Evolutionary conservation across 2,113 vertebrate genomes (phyloP), one percentile per base, ranked within the genome.

Genomic region (Penelope pileata): DNA sequence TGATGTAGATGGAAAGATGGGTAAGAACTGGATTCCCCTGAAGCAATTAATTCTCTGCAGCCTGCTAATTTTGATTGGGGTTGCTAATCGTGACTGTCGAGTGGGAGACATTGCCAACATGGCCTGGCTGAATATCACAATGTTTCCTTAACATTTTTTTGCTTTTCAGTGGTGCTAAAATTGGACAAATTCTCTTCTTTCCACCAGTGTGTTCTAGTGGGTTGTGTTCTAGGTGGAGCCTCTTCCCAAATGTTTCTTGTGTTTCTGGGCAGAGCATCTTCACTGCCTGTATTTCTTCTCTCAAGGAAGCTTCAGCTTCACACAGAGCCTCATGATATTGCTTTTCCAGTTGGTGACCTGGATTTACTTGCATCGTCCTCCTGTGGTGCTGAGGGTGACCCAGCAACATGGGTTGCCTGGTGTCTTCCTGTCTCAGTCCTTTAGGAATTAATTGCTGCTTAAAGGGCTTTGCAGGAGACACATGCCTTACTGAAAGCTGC

Each of bases 1-100:
- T 97, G 94, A 97, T 96, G 95, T 86, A 90, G 88, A 94, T 96
- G 96, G 92, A 87, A 96, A 96, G 90, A 97, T 97, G 97, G 97
- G 97, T 97, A 97, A 97, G 97, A 72, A 75, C 43, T 90, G 72
- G 9, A 63, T 83, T 94, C 30, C 22, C 3, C 3, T n/a, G 18
- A 45, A 91, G 24, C 27, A 53, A 27, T 56, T 78, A 10, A 69
- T 47, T 67, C 80, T 78, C 29, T 60, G 10, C 64, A 88, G 27
- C 24, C 42, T 83, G 9, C 18, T 70, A 4, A 56, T 72, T 78
- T 38, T 90, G 36, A 1, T 12, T 78, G 38, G 32, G 54, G 17
- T n/a, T 67, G 27, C 32, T 26, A 73, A 56, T 27, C 0, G 0
- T 79, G 43, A 21, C 2, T 22, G 1, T 4, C 29, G 54, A 51